Percentiles rank a stretch among this genome's conserved stretches.
Evolutionary conservation across 1,140 invertebrate species (phyloP).

Genomic region (Sminthurinus signatus): DNA sequence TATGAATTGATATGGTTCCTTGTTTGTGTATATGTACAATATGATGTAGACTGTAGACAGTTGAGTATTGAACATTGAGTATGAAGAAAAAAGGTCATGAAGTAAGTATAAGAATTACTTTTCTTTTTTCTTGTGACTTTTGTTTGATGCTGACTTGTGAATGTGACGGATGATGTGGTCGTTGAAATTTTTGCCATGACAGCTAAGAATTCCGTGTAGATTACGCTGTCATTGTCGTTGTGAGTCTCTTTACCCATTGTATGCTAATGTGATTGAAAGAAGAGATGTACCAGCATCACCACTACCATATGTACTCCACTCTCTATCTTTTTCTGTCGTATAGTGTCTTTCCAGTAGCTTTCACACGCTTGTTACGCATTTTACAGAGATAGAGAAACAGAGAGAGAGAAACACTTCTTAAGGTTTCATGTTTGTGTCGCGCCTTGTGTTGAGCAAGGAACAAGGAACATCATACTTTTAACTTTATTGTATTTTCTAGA

Average conservation of each 20-base stretch:
- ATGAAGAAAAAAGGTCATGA: too few relatives aligned
- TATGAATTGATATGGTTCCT: too few relatives aligned
- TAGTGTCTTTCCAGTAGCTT: conserved; percentile 34
- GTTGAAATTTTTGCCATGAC: conserved; percentile 27
- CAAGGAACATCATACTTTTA: too few relatives aligned
- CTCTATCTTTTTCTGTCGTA: too few relatives aligned
- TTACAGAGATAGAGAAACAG: conserved; percentile 3
- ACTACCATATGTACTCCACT: too few relatives aligned
- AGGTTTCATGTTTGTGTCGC: background rate
- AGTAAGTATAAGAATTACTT: too few relatives aligned
- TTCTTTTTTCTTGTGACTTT: too few relatives aligned
- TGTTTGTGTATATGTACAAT: too few relatives aligned
- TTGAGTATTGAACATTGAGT: too few relatives aligned
- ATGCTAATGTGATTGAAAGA: conserved; percentile 29
- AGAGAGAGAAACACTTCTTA: conserved; percentile 9
- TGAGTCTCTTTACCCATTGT: conserved; percentile 22
- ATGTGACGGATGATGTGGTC: conserved; percentile 28
- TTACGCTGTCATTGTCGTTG: conserved; percentile 15
- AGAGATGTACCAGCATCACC: conserved; percentile 13
- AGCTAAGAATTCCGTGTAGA: conserved; percentile 18
- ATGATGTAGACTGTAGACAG: too few relatives aligned
- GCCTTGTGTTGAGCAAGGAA: too few relatives aligned
- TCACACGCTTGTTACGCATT: conserved; percentile 26
- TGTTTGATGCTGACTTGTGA: too few relatives aligned
- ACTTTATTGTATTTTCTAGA: background rate